Percentiles rank a stretch among this genome's conserved stretches.
These are phyloP conservation scores for Cricetomys ansorgei DNA, from an alignment of 2,113 vertebrate species.

Conservation along the genomic window DNA sequence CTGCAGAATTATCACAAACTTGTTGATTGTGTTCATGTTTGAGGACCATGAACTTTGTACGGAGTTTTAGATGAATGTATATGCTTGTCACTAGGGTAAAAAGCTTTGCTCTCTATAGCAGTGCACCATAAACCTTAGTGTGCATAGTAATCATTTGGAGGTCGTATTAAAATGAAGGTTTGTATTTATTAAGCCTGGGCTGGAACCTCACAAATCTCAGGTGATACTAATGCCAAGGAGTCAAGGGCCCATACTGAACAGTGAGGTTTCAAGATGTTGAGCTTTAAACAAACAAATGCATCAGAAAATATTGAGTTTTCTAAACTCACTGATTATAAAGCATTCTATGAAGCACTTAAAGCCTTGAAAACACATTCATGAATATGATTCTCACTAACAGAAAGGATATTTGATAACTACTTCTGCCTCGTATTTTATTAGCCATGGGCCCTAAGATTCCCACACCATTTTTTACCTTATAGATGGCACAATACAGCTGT, in stretches of 20 bases:
- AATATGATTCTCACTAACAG: constrained; percentile 47
- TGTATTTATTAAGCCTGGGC: not conserved
- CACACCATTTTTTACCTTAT: constrained; percentile 11
- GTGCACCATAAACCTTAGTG: not conserved
- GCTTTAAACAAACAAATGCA: not conserved
- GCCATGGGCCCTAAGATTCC: not conserved
- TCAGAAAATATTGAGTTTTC: constrained; percentile 45
- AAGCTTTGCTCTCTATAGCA: constrained; percentile 33
- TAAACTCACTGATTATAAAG: constrained; percentile 28
- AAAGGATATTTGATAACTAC: constrained; percentile 50
- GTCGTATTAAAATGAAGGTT: constrained; percentile 31
- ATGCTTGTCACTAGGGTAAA: constrained; percentile 34
- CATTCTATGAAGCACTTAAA: constrained; percentile 26
- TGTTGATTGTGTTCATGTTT: constrained; percentile 41
- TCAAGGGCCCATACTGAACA: constrained; percentile 33
- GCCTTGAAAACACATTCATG: not conserved
- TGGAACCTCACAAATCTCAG: not conserved
- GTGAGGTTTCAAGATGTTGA: not conserved
- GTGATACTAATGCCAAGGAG: not conserved
- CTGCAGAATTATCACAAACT: constrained; percentile 47
- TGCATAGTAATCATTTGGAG: not conserved
- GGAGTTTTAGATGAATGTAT: constrained; percentile 24
- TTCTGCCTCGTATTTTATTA: constrained; percentile 54
- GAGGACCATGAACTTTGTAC: not conserved
- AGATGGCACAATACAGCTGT: not conserved